These are phyloP conservation scores for Stegodyphus dumicola DNA, from an alignment of 1,140 invertebrate species.

Conservation along the genomic window DNA sequence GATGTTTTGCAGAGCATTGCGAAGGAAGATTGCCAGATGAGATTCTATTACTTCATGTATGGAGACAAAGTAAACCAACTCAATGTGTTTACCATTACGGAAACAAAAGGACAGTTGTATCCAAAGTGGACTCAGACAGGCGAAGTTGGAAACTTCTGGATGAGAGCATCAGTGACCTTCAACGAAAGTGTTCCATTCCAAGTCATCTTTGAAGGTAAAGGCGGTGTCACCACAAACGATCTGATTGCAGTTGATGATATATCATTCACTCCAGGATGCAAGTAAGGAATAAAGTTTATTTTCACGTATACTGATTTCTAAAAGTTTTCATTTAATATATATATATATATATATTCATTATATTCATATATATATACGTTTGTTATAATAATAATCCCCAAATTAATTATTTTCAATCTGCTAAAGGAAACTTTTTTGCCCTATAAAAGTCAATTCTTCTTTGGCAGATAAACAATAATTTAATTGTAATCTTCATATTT, in stretches of 20 bases:
- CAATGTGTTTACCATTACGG: constrained; percentile 64
- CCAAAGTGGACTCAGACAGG: constrained; percentile 12
- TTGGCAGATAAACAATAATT: too few species aligned
- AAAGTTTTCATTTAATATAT: too few species aligned
- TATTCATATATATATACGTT: too few species aligned
- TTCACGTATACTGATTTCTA: too few species aligned
- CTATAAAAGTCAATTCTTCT: too few species aligned
- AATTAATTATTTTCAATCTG: too few species aligned
- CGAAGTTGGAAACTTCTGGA: constrained; percentile 58
- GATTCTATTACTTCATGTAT: constrained; percentile 68
- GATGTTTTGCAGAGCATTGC: constrained; percentile 30
- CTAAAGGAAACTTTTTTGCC: too few species aligned
- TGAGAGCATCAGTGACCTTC: constrained; percentile 15
- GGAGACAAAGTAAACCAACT: constrained; percentile 65
- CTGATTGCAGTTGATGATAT: constrained; percentile 64
- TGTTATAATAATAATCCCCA: too few species aligned
- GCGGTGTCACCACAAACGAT: constrained; percentile 31
- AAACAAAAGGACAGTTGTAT: background rate
- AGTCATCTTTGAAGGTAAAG: constrained; percentile 60
- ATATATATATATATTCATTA: too few species aligned
- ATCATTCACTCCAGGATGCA: constrained; percentile 58
- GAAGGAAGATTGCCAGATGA: constrained; percentile 45
- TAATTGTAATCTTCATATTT: too few species aligned
- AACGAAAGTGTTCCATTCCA: constrained; percentile 44
- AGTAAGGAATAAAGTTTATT: constrained; percentile 28